phyloP scores from a whole-genome alignment of 37 sponge, comb jelly and placozoan species.

The Chondrilla cf. caribensis region DNA sequence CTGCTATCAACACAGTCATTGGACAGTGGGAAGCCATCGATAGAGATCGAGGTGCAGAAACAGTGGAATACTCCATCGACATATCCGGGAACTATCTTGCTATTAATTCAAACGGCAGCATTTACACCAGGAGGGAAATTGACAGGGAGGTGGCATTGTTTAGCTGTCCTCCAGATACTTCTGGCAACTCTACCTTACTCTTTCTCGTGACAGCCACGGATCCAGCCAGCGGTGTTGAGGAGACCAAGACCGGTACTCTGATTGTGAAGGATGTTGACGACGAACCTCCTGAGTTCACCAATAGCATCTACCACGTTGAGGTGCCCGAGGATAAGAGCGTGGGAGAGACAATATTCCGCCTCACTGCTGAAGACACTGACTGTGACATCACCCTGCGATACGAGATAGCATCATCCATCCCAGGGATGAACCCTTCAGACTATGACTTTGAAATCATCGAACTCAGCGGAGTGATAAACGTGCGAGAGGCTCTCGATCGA shows the following conservation, averaged over 20 bases:
- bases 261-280: slow-evolving; percentile 35
- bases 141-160: slow-evolving; percentile 39
- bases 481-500: not conserved
- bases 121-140: slow-evolving; percentile 26
- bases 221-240: not conserved
- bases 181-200: slow-evolving; percentile 29
- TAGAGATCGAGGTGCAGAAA: slow-evolving; percentile 24
- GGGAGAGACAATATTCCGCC: not conserved
- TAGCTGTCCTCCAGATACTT: slow-evolving; percentile 34
- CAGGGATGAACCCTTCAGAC: not conserved
- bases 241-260: not conserved
- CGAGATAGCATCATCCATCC: slow-evolving; percentile 23
- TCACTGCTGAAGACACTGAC: slow-evolving; percentile 41
- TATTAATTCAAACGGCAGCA: slow-evolving; percentile 27
- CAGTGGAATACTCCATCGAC: slow-evolving; percentile 23
- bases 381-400: slow-evolving; percentile 35
- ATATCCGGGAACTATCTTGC: slow-evolving; percentile 11
- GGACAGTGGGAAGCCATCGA: slow-evolving; percentile 39
- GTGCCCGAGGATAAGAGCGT: slow-evolving; percentile 28
- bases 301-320: slow-evolving; percentile 27
- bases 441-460: not conserved
- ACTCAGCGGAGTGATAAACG: not conserved
- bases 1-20: slow-evolving; percentile 8
- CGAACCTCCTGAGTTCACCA: slow-evolving; percentile 47
- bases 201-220: slow-evolving; percentile 53